Conservation (phyloP, 2,888 invertebrate genomes). For the Gastracanthus pulcherrimus region DNA sequence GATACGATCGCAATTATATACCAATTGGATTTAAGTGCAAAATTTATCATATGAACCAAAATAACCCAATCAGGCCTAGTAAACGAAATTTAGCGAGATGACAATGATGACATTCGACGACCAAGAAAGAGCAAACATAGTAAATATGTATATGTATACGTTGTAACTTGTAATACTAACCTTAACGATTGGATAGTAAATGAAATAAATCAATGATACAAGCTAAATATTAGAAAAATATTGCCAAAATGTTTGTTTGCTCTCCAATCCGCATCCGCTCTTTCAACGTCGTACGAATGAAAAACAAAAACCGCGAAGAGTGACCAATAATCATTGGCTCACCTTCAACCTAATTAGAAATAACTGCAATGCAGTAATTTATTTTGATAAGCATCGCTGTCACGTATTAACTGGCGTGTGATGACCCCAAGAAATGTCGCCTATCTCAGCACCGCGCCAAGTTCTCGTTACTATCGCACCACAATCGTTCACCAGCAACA, state of each 20-base stretch:
- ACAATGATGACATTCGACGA: conserved; percentile 4
- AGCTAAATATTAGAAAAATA: no score
- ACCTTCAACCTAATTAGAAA: conserved; percentile 65
- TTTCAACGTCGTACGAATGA: conserved; percentile 21
- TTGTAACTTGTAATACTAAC: no score
- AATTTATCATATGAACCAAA: conserved; percentile 36
- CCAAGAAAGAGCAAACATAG: conserved; percentile 10
- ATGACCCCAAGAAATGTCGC: conserved; percentile 58
- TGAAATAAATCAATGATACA: no score
- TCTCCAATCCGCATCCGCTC: neutral
- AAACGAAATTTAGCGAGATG: conserved; percentile 54
- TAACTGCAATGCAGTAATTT: conserved; percentile 70
- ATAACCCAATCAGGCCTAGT: conserved; percentile 65
- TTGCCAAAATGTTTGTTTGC: neutral
- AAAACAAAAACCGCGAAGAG: neutral
- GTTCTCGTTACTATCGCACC: conserved; percentile 15
- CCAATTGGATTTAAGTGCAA: conserved; percentile 55
- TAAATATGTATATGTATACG: neutral
- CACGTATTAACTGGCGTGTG: conserved; percentile 63
- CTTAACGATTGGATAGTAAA: neutral
- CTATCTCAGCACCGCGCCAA: conserved; percentile 49
- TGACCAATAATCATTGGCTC: neutral
- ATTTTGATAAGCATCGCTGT: conserved; percentile 58
- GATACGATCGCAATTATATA: neutral
- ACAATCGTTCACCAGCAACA: neutral